Base-by-base conservation (phyloP, 2,113 vertebrate genomes). In the Perca flavescens region DNA sequence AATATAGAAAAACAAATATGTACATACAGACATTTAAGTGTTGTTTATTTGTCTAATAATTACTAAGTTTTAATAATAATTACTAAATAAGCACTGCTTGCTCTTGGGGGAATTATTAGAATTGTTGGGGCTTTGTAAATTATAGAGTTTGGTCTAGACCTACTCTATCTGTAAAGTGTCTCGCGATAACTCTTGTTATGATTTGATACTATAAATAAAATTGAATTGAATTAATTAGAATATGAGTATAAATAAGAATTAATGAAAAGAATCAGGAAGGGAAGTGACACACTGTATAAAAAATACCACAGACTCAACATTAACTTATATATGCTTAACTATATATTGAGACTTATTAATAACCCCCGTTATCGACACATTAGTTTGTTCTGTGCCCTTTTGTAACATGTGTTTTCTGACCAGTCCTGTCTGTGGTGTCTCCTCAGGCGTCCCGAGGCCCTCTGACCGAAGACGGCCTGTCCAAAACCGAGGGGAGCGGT, bases 381-480 rank as follows among this genome's bases (percentile, higher is more conserved):
- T 4, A 4, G 17, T 52, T 40, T 40, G 40, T 43, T 11, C 10
- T 3, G 9, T 56, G 14, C n/a, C 25, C 3, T 75, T 28, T 7
- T 47, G 19, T 65, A 21, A 40, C 8, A n/a, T n/a, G 9, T 6
- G 1, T 22, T 13, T 56, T 40, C 25, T 21, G 47, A 62, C 28
- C 22, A 1, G 16, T 70, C 4, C 19, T n/a, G 72, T 53, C 15
- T 46, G 2, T 11, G 22, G 6, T 63, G 22, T 84, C 28, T 0
- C n/a, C 0, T 43, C 86, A 99, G 98, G 95, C 94, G 52, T 94
- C 90, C 52, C 90, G 92, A 0, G 97, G 98, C 0, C 88, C 96
- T 0, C 93, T 99, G 25, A 95, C 92, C 0, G 86, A 93, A 5
- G 82, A 93, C 0, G 91, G 94, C 25, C 92, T 98, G 1, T 95